phyloP scores from a whole-genome alignment of 2,113 vertebrate genomes.

The Rafetus swinhoei region DNA sequence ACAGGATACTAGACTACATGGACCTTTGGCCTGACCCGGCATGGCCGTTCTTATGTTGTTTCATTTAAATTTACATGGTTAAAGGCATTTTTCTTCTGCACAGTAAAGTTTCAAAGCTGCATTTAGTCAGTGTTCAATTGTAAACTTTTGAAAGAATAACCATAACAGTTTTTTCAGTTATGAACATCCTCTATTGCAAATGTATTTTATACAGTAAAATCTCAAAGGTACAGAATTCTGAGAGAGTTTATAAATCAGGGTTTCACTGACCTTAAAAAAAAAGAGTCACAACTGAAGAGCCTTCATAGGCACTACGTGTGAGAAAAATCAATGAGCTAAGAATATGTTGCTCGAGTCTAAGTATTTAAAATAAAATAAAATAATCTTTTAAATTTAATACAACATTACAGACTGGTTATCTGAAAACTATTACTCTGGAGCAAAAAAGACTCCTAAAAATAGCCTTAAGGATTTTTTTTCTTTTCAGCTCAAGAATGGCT shows the following conservation, averaged over 20 bases:
- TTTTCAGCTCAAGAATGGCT: constrained; percentile 36
- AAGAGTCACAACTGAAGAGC: constrained; percentile 16
- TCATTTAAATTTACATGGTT: too few relatives aligned
- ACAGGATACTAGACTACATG: too few relatives aligned
- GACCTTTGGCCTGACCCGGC: too few relatives aligned
- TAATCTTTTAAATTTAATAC: constrained; percentile 61
- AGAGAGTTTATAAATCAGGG: not conserved
- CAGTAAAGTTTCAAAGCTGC: too few relatives aligned
- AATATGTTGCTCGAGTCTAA: constrained; percentile 45
- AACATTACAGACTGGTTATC: constrained; percentile 49
- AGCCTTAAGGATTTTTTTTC: not conserved
- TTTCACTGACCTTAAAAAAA: not conserved
- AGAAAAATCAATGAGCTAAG: constrained; percentile 38
- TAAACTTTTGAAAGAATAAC: too few relatives aligned
- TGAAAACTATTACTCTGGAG: constrained; percentile 48
- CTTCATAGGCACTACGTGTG: constrained; percentile 23
- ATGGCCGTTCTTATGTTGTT: too few relatives aligned
- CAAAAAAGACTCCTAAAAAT: constrained; percentile 41
- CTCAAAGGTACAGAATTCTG: not conserved
- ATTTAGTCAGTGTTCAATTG: too few relatives aligned
- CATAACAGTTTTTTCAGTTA: too few relatives aligned
- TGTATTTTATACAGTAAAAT: too few relatives aligned
- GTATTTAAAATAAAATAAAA: constrained; percentile 55
- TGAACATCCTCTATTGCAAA: too few relatives aligned
- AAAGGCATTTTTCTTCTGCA: too few relatives aligned